Percentiles rank a stretch among this genome's conserved stretches.
These are phyloP conservation scores for Shinisaurus crocodilurus DNA, from an alignment of 2,113 vertebrate species.

Conservation along the genomic window DNA sequence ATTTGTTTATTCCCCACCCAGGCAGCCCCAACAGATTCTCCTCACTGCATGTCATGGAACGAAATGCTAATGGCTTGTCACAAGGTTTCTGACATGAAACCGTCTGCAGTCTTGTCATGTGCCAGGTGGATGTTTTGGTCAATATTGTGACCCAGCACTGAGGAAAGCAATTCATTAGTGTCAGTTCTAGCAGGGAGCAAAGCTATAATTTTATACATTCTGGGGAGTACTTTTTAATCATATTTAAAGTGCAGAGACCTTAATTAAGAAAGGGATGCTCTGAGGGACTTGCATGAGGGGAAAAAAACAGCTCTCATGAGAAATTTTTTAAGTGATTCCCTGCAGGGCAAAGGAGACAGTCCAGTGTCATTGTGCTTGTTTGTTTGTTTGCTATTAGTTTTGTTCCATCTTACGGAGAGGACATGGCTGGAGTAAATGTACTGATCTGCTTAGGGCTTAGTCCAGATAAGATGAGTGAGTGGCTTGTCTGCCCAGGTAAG, in stretches of 20 bases:
- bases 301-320: not conserved
- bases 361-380: not conserved
- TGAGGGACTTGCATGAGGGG: not conserved
- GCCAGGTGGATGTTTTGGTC: not conserved
- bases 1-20: not conserved
- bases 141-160: not conserved
- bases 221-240: not conserved
- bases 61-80: not conserved
- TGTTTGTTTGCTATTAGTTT: not conserved
- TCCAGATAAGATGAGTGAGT: no score
- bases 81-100: not conserved
- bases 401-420: not conserved
- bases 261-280: constrained; percentile 7
- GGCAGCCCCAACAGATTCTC: not conserved
- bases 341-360: not conserved
- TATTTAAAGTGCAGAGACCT: not conserved
- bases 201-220: constrained; percentile 1
- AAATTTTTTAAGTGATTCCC: not conserved
- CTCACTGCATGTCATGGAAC: not conserved
- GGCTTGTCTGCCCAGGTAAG: no score
- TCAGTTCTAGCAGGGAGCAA: not conserved
- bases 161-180: constrained; percentile 15
- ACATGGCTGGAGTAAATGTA: not conserved
- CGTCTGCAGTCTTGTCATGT: not conserved
- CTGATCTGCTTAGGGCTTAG: not conserved